Conservation (phyloP, 1,140 invertebrate genomes). For the Drosophila micromelanica region DNA sequence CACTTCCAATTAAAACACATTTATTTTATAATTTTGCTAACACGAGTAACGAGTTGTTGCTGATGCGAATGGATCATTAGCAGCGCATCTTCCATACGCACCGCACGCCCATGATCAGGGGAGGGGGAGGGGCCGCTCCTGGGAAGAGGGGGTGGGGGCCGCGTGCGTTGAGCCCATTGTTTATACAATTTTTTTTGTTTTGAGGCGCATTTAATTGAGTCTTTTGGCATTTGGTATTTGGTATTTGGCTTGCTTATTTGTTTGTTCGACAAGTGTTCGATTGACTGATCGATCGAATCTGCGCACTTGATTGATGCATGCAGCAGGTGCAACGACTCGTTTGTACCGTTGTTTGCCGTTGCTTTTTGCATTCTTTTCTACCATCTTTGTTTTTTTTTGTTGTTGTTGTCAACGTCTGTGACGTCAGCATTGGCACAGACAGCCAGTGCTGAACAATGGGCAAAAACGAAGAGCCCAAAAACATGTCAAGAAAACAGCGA, state of each 20-base stretch:
- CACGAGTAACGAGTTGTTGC: slow-evolving; percentile 26
- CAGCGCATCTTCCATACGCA: slow-evolving; percentile 10
- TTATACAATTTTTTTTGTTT: slow-evolving; percentile 9
- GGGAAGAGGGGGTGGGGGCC: too few species aligned
- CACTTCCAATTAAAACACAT: too few species aligned
- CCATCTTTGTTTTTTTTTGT: background rate
- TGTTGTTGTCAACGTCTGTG: slow-evolving; percentile 10
- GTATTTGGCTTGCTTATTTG: slow-evolving; percentile 27
- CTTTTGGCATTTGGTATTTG: slow-evolving; percentile 12
- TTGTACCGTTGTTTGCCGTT: too few species aligned
- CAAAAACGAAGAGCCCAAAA: background rate
- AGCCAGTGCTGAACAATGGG: background rate
- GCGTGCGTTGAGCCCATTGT: slow-evolving; percentile 1
- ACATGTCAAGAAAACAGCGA: background rate
- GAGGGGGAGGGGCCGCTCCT: background rate
- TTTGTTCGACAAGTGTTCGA: slow-evolving; percentile 23
- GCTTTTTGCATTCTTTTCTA: too few species aligned
- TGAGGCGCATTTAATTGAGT: slow-evolving; percentile 45
- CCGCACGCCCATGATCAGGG: background rate
- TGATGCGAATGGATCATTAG: slow-evolving; percentile 41
- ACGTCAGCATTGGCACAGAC: slow-evolving; percentile 55
- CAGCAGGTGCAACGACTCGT: slow-evolving; percentile 10
- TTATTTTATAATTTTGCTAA: background rate
- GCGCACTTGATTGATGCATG: slow-evolving; percentile 12
- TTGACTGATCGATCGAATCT: slow-evolving; percentile 49